These are phyloP conservation scores for Sipha flava DNA, from an alignment of 1,140 invertebrate genomes.

Conservation along the genomic window DNA sequence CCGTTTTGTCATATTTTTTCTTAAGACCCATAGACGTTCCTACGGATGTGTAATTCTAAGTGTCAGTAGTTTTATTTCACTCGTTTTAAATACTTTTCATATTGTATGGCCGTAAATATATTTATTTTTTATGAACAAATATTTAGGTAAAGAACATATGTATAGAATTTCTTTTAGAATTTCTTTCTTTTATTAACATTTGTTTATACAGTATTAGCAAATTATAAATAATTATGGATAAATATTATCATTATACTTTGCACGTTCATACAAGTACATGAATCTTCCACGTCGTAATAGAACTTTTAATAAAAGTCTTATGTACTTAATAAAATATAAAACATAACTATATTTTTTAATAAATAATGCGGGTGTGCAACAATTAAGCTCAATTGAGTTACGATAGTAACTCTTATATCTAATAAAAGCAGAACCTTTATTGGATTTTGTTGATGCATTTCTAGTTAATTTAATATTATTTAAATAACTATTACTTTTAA, in stretches of 20 bases:
- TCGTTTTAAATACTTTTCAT: background rate
- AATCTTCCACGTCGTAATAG: background rate
- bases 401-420: background rate
- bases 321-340: too few relatives aligned
- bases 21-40: background rate
- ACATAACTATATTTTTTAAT: too few relatives aligned
- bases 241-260: background rate
- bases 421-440: too few relatives aligned
- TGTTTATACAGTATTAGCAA: background rate
- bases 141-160: background rate
- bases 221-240: too few relatives aligned
- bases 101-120: background rate
- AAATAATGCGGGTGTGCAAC: background rate
- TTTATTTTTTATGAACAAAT: too few relatives aligned
- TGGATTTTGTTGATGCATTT: background rate
- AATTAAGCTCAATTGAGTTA: background rate
- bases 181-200: background rate
- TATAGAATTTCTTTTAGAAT: background rate
- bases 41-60: background rate
- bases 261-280: background rate
- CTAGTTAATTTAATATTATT: background rate
- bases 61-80: background rate
- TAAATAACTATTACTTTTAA: background rate
- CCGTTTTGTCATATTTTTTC: constrained; percentile 21
- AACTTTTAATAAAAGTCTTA: background rate